These are phyloP conservation scores for Molothrus aeneus DNA, from an alignment of 2,797 vertebrate species.

Conservation along the genomic window DNA sequence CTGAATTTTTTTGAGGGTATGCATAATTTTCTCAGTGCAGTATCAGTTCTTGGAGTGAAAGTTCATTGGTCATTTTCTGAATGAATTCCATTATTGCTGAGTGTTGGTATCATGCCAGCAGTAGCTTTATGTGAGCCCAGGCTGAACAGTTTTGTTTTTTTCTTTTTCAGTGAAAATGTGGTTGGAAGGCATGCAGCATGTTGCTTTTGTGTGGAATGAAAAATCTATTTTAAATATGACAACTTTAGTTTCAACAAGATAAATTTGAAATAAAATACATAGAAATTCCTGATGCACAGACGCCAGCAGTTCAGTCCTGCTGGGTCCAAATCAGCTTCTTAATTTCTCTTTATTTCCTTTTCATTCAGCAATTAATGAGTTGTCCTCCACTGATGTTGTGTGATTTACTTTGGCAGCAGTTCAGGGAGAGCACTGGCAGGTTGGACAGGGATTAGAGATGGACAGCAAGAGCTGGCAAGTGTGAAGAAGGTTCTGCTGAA, in stretches of 20 bases:
- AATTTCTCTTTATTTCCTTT: not conserved
- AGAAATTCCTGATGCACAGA: not conserved
- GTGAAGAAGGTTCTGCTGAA: not conserved
- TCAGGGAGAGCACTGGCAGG: not conserved
- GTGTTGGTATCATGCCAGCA: not conserved
- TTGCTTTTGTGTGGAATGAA: too few relatives aligned
- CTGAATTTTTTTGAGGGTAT: not conserved
- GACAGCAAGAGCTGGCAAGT: not conserved
- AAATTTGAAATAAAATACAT: not conserved
- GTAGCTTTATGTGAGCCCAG: not conserved
- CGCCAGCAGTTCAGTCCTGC: not conserved
- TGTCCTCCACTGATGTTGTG: rapidly evolving
- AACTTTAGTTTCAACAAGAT: too few relatives aligned
- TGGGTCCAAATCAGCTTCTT: not conserved
- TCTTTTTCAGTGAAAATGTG: too few relatives aligned
- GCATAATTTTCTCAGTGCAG: not conserved
- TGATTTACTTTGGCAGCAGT: not conserved
- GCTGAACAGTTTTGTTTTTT: too few relatives aligned
- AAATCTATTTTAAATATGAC: too few relatives aligned
- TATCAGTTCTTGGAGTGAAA: not conserved
- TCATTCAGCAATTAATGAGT: not conserved
- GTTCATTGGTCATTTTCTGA: not conserved
- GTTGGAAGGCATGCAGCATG: too few relatives aligned
- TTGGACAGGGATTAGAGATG: not conserved
- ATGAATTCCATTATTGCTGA: not conserved